Evolutionary conservation across 2,888 invertebrate genomes (phyloP).

Genomic region (Lycaena phlaeas): DNA sequence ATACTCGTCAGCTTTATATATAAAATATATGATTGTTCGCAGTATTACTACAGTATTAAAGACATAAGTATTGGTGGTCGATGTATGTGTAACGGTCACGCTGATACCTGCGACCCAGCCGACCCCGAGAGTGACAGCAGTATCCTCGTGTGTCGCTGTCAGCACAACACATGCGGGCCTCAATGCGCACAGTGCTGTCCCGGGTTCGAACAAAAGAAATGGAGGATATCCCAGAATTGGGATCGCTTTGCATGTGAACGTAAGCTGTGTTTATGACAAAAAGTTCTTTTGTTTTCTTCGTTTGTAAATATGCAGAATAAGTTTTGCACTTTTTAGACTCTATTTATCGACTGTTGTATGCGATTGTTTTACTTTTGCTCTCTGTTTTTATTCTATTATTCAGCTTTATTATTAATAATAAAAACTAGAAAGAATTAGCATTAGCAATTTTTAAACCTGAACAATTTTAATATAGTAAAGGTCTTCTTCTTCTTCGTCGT

Average conservation of each 20-base stretch:
- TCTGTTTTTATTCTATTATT: too few relatives aligned
- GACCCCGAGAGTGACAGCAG: slow-evolving; percentile 82
- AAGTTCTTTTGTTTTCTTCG: too few relatives aligned
- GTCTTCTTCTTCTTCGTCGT: too few relatives aligned
- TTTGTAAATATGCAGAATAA: too few relatives aligned
- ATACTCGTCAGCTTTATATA: too few relatives aligned
- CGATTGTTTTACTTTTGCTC: too few relatives aligned
- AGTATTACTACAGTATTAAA: slow-evolving; percentile 99
- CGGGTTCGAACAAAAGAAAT: slow-evolving; percentile 95
- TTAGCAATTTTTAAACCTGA: too few relatives aligned
- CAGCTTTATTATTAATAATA: too few relatives aligned
- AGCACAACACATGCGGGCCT: slow-evolving; percentile 96
- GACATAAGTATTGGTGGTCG: slow-evolving; percentile 98
- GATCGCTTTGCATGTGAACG: slow-evolving; percentile 95
- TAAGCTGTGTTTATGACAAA: slow-evolving; percentile 72
- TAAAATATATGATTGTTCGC: slow-evolving; percentile 22
- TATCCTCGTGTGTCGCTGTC: slow-evolving; percentile 92
- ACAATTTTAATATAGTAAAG: too few relatives aligned
- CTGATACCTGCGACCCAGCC: slow-evolving; percentile 89
- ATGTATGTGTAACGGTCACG: slow-evolving; percentile 99
- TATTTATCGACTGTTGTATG: too few relatives aligned
- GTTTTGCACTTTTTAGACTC: too few relatives aligned
- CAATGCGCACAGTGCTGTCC: slow-evolving; percentile 95
- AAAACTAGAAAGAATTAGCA: too few relatives aligned
- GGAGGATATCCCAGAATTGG: slow-evolving; percentile 91